A percentile compares a stretch with the other conserved stretches of the same genome.
phyloP scores from a whole-genome alignment of 2,888 invertebrate genomes.

The Hylaea fasciaria region DNA sequence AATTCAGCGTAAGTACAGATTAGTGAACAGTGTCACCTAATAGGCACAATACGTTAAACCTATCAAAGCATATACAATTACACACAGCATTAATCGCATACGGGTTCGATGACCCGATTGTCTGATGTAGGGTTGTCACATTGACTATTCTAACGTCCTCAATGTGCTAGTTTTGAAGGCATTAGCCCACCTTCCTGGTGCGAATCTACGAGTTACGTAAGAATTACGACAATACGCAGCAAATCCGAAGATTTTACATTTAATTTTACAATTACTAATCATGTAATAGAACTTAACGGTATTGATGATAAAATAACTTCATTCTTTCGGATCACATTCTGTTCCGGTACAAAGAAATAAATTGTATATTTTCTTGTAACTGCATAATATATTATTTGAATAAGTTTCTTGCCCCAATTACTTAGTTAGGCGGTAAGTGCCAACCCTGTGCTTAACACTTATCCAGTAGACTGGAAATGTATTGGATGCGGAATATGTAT shows the following conservation, averaged over 20 bases:
- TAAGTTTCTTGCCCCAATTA: neutral
- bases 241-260: too few species aligned
- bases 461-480: slow-evolving; percentile 70
- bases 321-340: too few species aligned
- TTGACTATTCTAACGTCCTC: neutral
- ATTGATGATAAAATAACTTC: too few species aligned
- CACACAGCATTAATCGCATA: slow-evolving; percentile 41
- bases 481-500: slow-evolving; percentile 60
- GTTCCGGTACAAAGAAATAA: too few species aligned
- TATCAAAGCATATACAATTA: slow-evolving; percentile 30
- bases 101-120: slow-evolving; percentile 56
- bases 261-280: too few species aligned
- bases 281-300: too few species aligned
- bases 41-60: slow-evolving; percentile 26
- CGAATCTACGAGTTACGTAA: too few species aligned
- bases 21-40: slow-evolving; percentile 18
- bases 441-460: slow-evolving; percentile 48
- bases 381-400: too few species aligned
- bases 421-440: neutral
- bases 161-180: slow-evolving; percentile 10
- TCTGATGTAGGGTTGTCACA: slow-evolving; percentile 39
- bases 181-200: neutral
- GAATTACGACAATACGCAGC: too few species aligned
- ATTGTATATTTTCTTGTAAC: too few species aligned
- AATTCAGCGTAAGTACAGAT: slow-evolving; percentile 8